Percentiles rank a stretch among this genome's conserved stretches.
phyloP scores from a whole-genome alignment of 2,113 vertebrate species.

The Alces alces region DNA sequence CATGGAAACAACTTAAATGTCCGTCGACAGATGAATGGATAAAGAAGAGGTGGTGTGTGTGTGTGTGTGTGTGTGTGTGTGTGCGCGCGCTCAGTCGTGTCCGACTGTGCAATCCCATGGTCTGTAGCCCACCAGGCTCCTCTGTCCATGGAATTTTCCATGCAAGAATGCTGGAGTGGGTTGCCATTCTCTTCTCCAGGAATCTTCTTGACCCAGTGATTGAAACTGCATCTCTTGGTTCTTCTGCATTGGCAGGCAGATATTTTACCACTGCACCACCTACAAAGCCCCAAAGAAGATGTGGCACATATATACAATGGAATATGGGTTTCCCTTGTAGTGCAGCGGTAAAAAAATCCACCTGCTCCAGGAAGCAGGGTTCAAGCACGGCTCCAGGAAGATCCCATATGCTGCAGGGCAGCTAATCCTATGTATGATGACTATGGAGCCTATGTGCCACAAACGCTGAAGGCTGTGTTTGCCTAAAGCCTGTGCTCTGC shows the following conservation, averaged over 20 bases:
- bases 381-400: not conserved
- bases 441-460: not conserved
- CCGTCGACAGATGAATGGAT: not conserved
- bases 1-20: not conserved
- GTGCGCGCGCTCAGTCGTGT: fast-evolving
- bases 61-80: too few relatives aligned
- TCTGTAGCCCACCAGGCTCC: not conserved
- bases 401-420: not conserved
- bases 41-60: not conserved
- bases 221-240: not conserved
- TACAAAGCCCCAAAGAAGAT: not conserved
- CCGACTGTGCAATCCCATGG: not conserved
- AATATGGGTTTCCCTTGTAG: not conserved
- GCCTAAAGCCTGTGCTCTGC: not conserved
- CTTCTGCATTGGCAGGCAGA: not conserved
- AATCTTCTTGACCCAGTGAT: not conserved
- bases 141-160: not conserved
- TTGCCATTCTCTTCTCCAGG: not conserved
- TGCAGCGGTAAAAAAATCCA: not conserved
- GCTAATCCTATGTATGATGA: too few relatives aligned
- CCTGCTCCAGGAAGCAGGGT: not conserved
- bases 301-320: not conserved
- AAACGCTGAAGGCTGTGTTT: not conserved
- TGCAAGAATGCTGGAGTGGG: not conserved
- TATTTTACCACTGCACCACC: not conserved